phyloP scores from a whole-genome alignment of 2,888 invertebrate species.

The Plagodis dolabraria region DNA sequence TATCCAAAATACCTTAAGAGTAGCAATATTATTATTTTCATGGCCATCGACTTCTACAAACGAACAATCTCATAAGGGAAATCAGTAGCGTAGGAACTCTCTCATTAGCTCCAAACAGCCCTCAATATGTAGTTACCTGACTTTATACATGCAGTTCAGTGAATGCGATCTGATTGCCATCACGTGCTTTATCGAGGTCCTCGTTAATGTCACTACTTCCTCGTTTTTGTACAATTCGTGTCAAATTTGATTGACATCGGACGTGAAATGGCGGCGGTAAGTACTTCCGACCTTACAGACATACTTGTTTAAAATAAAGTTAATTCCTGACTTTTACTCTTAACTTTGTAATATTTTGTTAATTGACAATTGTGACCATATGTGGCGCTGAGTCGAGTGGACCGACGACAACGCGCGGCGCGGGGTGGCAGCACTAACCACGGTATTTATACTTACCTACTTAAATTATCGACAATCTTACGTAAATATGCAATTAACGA shows the following conservation, averaged over 20 bases:
- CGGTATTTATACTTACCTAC: conserved; percentile 10
- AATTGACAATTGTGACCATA: conserved; percentile 9
- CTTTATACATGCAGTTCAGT: not conserved
- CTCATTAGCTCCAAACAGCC: conserved; percentile 9
- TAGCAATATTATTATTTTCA: not conserved
- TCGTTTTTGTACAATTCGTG: conserved; percentile 10
- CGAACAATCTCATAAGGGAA: not conserved
- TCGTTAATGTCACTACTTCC: conserved; percentile 17
- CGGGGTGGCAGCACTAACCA: not conserved
- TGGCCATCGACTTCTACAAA: not conserved
- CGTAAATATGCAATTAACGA: conserved; percentile 7
- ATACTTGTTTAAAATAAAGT: not conserved
- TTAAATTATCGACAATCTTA: conserved; percentile 15
- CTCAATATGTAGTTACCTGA: not conserved
- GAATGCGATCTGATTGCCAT: conserved; percentile 15
- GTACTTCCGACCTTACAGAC: conserved; percentile 1
- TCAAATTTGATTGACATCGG: conserved; percentile 8
- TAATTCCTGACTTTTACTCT: conserved; percentile 1
- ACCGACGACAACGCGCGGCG: not conserved
- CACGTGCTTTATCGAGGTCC: conserved; percentile 7
- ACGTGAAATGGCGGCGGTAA: not conserved
- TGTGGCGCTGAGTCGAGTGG: conserved; percentile 2
- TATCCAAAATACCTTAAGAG: no score
- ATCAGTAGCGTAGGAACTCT: not conserved
- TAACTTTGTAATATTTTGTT: conserved; percentile 5